A percentile compares a stretch with the other conserved stretches of the same genome.
phyloP scores from a whole-genome alignment of 2,113 vertebrate genomes.

The Elaphurus davidianus region DNA sequence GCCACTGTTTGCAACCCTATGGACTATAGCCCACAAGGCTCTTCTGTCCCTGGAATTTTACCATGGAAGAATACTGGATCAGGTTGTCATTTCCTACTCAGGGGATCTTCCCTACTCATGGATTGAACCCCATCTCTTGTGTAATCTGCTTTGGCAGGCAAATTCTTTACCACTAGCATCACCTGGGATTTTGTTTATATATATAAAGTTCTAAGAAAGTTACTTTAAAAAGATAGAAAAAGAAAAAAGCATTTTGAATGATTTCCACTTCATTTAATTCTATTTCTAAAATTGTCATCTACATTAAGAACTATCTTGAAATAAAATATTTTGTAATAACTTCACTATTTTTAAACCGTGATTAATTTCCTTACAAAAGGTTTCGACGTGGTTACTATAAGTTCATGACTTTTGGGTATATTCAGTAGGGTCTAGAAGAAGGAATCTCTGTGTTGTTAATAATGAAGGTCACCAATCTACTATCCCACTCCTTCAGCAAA shows the following conservation, averaged over 20 bases:
- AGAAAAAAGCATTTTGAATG: not conserved
- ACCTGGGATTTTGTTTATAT: not conserved
- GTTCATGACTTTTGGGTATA: not conserved
- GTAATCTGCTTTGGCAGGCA: too few species aligned
- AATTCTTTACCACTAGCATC: too few species aligned
- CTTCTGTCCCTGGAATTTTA: not conserved
- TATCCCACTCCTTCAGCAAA: not conserved
- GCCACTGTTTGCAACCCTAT: not conserved
- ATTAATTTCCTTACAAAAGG: not conserved
- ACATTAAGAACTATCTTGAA: not conserved
- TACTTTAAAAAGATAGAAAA: not conserved
- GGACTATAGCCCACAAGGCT: not conserved
- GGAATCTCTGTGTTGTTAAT: not conserved
- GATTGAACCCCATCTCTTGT: too few species aligned
- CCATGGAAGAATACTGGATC: not conserved
- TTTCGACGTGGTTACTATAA: not conserved
- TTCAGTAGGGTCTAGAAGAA: not conserved
- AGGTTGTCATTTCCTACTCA: not conserved
- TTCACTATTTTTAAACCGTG: conserved; percentile 22
- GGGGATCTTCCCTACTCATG: too few species aligned
- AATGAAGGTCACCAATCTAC: conserved; percentile 11
- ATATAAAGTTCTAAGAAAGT: not conserved
- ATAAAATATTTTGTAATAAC: not conserved
- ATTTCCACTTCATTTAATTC: not conserved
- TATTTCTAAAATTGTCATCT: not conserved